A percentile compares a stretch with the other conserved stretches of the same genome.
These are phyloP conservation scores for Echinometra lucunter DNA, from an alignment of 53 echinoderm and acorn worm genomes.

Conservation along the genomic window DNA sequence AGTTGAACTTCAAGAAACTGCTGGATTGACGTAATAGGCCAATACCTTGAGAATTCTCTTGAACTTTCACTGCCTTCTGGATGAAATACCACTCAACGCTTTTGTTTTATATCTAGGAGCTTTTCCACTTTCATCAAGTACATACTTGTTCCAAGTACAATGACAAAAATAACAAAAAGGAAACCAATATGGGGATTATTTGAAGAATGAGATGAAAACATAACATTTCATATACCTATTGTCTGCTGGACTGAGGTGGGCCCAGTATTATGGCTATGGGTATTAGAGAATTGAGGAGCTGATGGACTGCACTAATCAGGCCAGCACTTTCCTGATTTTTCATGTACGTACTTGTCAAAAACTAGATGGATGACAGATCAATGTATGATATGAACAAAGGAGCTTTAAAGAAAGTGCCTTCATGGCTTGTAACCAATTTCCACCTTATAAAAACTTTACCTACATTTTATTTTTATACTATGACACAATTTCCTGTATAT, in stretches of 20 bases:
- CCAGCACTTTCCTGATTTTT: neutral
- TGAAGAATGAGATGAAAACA: no score
- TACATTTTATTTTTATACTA: neutral
- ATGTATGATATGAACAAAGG: neutral
- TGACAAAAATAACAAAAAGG: neutral
- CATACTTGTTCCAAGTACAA: neutral
- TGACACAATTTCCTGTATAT: slow-evolving; percentile 23
- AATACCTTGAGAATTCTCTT: neutral
- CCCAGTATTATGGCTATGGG: no score
- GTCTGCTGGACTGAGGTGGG: no score
- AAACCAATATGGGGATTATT: neutral
- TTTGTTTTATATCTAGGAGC: neutral
- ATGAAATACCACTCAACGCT: neutral
- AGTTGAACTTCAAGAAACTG: neutral
- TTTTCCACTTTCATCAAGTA: slow-evolving; percentile 37
- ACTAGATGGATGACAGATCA: neutral
- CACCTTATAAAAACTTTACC: neutral
- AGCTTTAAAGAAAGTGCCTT: neutral
- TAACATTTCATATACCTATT: neutral
- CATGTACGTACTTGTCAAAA: slow-evolving; percentile 24
- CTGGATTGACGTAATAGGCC: neutral
- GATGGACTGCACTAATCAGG: neutral
- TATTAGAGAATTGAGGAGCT: no score
- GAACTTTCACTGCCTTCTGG: neutral
- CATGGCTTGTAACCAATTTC: neutral